These are phyloP conservation scores for Ctenosaura bakeri DNA, from an alignment of 2,797 vertebrate genomes.

Conservation along the genomic window DNA sequence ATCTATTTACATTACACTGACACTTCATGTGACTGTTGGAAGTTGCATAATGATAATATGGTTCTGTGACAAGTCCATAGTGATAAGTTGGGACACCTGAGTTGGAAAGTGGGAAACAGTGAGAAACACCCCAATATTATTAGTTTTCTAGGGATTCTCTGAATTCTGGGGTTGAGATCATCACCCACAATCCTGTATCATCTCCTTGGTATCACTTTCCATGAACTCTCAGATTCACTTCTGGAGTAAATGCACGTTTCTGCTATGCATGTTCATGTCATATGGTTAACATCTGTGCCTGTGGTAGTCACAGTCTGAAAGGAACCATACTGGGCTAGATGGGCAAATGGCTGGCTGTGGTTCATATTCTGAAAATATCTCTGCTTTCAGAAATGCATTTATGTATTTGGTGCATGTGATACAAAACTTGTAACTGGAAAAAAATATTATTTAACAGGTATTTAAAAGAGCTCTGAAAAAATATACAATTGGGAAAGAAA, in stretches of 20 bases:
- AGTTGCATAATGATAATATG: too few species aligned
- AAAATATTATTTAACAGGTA: not conserved
- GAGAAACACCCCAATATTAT: too few species aligned
- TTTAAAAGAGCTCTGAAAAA: constrained; percentile 3
- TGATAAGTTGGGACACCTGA: too few species aligned
- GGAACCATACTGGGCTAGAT: not conserved
- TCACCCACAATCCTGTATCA: not conserved
- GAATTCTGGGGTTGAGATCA: too few species aligned
- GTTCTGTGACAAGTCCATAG: too few species aligned
- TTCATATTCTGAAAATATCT: not conserved
- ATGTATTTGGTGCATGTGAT: not conserved
- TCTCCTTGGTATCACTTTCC: not conserved
- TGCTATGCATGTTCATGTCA: not conserved
- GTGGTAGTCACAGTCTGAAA: not conserved
- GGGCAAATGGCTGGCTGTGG: not conserved
- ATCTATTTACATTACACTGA: too few species aligned
- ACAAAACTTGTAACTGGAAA: not conserved
- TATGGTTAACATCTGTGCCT: not conserved
- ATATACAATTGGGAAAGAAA: not conserved
- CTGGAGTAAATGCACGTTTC: not conserved
- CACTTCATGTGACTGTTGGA: too few species aligned
- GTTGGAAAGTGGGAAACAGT: too few species aligned
- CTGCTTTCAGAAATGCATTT: not conserved
- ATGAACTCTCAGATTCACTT: not conserved
- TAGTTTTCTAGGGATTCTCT: too few species aligned